These are phyloP conservation scores for Drosophila burlai DNA, from an alignment of 1,140 invertebrate species.

Conservation along the genomic window DNA sequence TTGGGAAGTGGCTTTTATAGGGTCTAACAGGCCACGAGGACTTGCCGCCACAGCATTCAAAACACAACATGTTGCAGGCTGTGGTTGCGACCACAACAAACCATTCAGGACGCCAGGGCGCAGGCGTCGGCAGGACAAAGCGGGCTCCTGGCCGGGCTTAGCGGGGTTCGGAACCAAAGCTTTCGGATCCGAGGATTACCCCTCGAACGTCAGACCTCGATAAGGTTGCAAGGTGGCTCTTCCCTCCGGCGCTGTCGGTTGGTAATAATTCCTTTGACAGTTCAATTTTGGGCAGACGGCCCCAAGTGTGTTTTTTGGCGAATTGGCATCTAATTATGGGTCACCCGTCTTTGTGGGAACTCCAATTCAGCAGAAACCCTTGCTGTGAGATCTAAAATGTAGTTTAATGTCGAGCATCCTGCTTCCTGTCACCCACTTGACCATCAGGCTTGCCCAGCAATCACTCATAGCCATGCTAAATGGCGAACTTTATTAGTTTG, in stretches of 20 bases:
- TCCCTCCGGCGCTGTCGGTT: conserved; percentile 30
- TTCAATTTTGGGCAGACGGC: conserved; percentile 47
- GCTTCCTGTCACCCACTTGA: conserved; percentile 2
- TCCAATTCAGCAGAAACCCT: neutral
- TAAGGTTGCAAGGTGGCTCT: neutral
- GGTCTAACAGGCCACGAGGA: conserved; percentile 34
- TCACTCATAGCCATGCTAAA: conserved; percentile 2
- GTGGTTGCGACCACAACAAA: conserved; percentile 68
- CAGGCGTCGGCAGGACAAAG: conserved; percentile 34
- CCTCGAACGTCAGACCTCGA: conserved; percentile 26
- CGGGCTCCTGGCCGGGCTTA: conserved; percentile 8
- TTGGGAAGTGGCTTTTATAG: conserved; percentile 62
- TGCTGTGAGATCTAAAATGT: neutral
- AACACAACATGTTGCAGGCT: conserved; percentile 76
- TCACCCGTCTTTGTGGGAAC: conserved; percentile 1
- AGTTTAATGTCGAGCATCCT: neutral
- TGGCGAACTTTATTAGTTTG: conserved; percentile 13
- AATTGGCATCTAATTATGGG: conserved; percentile 50
- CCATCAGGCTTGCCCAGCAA: neutral
- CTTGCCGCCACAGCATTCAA: conserved; percentile 68
- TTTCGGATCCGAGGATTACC: conserved; percentile 7
- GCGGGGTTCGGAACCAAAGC: conserved; percentile 55
- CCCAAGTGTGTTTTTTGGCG: conserved; percentile 9
- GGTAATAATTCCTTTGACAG: conserved; percentile 46
- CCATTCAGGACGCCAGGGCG: conserved; percentile 22